A percentile compares a stretch with the other conserved stretches of the same genome.
phyloP scores from a whole-genome alignment of 2,888 invertebrate species.

The Azorinus chamasolen region DNA sequence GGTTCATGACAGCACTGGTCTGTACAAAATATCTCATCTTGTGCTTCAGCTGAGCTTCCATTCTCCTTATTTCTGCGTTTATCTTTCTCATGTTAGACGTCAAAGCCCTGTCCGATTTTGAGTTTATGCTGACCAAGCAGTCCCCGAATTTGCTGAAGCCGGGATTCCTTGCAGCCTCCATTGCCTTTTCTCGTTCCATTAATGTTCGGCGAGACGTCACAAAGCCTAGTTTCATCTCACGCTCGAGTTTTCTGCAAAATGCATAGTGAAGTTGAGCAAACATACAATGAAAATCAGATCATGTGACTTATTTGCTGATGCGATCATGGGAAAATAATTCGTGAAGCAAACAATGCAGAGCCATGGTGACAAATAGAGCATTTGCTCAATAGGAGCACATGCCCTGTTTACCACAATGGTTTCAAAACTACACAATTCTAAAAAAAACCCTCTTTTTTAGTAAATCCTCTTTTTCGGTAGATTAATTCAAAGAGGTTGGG shows the following conservation, averaged over 20 bases:
- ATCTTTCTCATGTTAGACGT: conserved; percentile 63
- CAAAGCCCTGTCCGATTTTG: conserved; percentile 70
- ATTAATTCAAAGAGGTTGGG: too few species aligned
- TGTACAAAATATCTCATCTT: conserved; percentile 74
- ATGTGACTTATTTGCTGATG: too few species aligned
- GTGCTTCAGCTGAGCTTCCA: conserved; percentile 72
- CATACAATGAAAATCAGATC: too few species aligned
- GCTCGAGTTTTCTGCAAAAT: conserved; percentile 51
- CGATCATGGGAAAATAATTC: too few species aligned
- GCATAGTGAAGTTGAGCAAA: conserved; percentile 1
- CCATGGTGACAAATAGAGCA: too few species aligned
- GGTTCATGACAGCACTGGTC: conserved; percentile 71
- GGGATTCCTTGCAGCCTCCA: conserved; percentile 72
- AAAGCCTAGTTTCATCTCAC: conserved; percentile 64
- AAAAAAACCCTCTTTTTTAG: too few species aligned
- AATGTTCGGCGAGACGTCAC: conserved; percentile 60
- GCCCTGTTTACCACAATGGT: too few species aligned
- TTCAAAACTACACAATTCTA: too few species aligned
- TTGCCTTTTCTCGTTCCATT: conserved; percentile 73
- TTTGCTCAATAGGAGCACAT: too few species aligned
- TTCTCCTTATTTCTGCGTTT: conserved; percentile 68
- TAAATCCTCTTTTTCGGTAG: too few species aligned
- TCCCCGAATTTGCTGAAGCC: conserved; percentile 77
- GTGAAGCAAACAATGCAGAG: too few species aligned
- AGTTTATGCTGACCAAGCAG: conserved; percentile 71